phyloP scores from a whole-genome alignment of 2,113 vertebrate species.

The Ascaphus truei region DNA sequence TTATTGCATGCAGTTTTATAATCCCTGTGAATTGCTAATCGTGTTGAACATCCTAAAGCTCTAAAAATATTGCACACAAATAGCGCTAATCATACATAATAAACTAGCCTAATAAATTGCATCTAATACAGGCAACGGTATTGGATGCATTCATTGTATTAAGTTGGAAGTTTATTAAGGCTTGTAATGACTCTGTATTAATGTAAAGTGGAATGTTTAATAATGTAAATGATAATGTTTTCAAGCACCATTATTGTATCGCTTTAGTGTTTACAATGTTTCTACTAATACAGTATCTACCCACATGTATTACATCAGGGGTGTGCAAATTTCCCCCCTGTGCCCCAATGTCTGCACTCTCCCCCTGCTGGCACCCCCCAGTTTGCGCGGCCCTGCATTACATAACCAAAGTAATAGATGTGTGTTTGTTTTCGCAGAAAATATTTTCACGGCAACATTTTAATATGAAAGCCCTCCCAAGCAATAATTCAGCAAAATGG shows the following conservation, averaged over 20 bases:
- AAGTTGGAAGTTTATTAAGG: constrained; percentile 28
- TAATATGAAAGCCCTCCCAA: too few relatives aligned
- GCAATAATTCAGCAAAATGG: too few relatives aligned
- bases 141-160: constrained; percentile 17
- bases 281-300: neutral
- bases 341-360: too few relatives aligned
- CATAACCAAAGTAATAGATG: too few relatives aligned
- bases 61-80: constrained; percentile 29
- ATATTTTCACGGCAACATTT: too few relatives aligned
- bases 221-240: constrained; percentile 25
- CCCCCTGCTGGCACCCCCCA: too few relatives aligned
- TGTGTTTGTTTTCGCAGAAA: too few relatives aligned
- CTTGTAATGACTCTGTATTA: constrained; percentile 28
- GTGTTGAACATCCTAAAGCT: constrained; percentile 23
- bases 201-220: constrained; percentile 33
- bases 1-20: constrained; percentile 34
- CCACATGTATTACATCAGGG: neutral
- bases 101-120: constrained; percentile 34
- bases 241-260: neutral
- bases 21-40: constrained; percentile 34
- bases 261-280: constrained; percentile 18
- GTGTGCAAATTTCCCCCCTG: too few relatives aligned
- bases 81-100: constrained; percentile 35
- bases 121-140: constrained; percentile 14
- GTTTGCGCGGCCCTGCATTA: too few relatives aligned